Base-by-base conservation (phyloP, 2,113 vertebrate genomes). In the Axis porcinus region DNA sequence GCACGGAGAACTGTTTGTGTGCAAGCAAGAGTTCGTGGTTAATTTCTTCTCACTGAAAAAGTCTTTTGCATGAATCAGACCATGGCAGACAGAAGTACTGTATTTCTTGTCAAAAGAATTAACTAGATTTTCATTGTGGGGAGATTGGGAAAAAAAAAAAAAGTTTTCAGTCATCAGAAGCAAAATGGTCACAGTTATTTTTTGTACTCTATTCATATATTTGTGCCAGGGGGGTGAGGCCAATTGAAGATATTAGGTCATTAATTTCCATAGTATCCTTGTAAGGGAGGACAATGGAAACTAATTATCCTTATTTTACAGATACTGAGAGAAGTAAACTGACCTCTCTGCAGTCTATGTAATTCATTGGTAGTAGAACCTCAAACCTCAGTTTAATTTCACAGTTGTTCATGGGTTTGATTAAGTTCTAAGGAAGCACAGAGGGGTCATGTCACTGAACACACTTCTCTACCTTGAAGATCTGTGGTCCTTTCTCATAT, bases 91-190 rank as follows among this genome's bases (percentile, higher is more conserved):
- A 95, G 86, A 97, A 97, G 92, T 76, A 52, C 86, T 97, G 54
- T 97, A 89, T 89, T 97, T 86, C 83, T 52, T 94, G 90, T 97
- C 96, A 96, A 43, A 78, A 92, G 95, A 97, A 97, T 98, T 97
- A 98, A 94, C 88, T 97, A 84, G 91, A 92, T 96, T 98, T 97
- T 96, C 89, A 96, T 60, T 95, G 94, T 92, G 47, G n/a, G 90
- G 54, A 89, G 81, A 89, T 79, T 15, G 4, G 17, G 43, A 76
- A 58, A 86, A 50, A 81, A 60, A 47, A 90, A 43, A 47, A 47
- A 50, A 67, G 40, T 43, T 16, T 60, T 19, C 21, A 33, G 13
- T 12, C 78, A 55, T 95, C 30, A 96, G 54, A 94, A 97, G 91
- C 64, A 89, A 97, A 97, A 95, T 83, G 93, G 88, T 86, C 93